These are phyloP conservation scores for Pygocentrus nattereri DNA, from an alignment of 2,797 vertebrate genomes.

Conservation along the genomic window DNA sequence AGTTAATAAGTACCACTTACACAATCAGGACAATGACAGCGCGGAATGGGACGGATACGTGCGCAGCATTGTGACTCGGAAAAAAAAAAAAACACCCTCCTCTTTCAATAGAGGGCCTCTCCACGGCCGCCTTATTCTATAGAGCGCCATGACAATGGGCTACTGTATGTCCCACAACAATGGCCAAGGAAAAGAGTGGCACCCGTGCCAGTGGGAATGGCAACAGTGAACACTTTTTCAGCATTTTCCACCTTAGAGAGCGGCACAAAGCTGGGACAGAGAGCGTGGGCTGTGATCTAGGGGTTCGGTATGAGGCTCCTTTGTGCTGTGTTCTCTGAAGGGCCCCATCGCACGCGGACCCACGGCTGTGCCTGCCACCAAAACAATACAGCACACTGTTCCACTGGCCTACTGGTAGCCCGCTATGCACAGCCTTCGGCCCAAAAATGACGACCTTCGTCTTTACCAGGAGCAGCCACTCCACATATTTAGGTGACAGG, in stretches of 20 bases:
- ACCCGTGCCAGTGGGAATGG: constrained; percentile 21
- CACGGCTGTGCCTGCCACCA: constrained; percentile 46
- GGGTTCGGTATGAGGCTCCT: constrained; percentile 42
- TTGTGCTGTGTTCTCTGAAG: constrained; percentile 55
- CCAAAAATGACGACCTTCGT: constrained; percentile 49
- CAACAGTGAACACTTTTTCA: constrained; percentile 29
- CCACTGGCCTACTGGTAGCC: constrained; percentile 48
- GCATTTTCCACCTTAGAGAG: constrained; percentile 37
- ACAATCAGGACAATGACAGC: constrained; percentile 61
- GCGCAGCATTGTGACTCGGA: constrained; percentile 50
- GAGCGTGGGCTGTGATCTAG: constrained; percentile 47
- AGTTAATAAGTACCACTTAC: constrained; percentile 66
- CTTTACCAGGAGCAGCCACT: constrained; percentile 48
- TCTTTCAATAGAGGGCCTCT: constrained; percentile 40
- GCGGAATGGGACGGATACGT: constrained; percentile 54
- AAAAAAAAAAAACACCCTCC: constrained; percentile 19
- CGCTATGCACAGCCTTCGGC: constrained; percentile 23
- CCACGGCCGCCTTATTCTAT: constrained; percentile 45
- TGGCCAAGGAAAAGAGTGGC: constrained; percentile 30
- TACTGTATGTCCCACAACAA: constrained; percentile 43
- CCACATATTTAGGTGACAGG: constrained; percentile 43
- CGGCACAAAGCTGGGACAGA: constrained; percentile 21
- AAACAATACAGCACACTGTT: constrained; percentile 59
- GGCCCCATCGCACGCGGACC: constrained; percentile 45
- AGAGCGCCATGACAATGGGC: constrained; percentile 64